These are phyloP conservation scores for Cossypha dichroa DNA, from an alignment of 2,797 vertebrate genomes.

Conservation along the genomic window DNA sequence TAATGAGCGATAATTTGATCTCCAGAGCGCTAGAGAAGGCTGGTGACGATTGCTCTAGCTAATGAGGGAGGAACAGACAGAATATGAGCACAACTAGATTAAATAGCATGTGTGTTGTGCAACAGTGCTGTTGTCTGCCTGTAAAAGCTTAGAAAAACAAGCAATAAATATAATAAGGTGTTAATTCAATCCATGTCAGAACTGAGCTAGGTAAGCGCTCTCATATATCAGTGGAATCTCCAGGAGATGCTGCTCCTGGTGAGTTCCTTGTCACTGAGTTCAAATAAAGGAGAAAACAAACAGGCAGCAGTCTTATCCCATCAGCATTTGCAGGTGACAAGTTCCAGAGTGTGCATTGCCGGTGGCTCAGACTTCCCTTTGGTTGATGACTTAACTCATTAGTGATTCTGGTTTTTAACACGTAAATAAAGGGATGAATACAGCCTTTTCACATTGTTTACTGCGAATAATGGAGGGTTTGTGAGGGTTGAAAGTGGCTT, in stretches of 20 bases:
- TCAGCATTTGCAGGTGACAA: not conserved
- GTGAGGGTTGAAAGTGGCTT: not conserved
- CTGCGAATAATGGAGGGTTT: not conserved
- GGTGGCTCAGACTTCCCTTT: not conserved
- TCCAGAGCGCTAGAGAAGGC: not conserved
- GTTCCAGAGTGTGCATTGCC: not conserved
- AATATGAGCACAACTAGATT: not conserved
- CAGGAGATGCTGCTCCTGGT: not conserved
- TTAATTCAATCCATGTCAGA: not conserved
- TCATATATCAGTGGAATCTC: not conserved
- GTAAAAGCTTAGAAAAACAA: not conserved
- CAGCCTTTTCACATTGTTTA: not conserved
- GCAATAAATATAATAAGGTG: not conserved
- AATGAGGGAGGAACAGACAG: not conserved
- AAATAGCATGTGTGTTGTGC: not conserved
- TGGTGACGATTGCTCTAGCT: not conserved
- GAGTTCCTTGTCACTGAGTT: not conserved
- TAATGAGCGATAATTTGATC: slow-evolving; percentile 24
- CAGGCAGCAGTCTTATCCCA: not conserved
- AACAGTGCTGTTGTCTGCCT: not conserved
- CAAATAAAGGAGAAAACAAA: not conserved
- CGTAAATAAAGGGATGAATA: not conserved
- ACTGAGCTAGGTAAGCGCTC: not conserved
- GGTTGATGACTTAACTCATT: not conserved
- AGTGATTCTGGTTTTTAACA: not conserved